Base-by-base conservation (phyloP, 2,888 invertebrate genomes). In the Phragmatobia fuliginosa region DNA sequence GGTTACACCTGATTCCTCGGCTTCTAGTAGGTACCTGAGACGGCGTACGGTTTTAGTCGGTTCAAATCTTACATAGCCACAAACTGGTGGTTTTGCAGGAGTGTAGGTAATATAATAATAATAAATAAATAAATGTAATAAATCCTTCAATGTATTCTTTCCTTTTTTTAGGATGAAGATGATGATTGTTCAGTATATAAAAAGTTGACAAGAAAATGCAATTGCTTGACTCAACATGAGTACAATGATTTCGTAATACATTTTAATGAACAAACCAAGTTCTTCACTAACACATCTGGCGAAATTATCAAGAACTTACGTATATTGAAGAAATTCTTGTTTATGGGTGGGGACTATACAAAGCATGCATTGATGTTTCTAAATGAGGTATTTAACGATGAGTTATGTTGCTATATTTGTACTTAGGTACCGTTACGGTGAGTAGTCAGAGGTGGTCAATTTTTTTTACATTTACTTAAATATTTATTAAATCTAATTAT, bases 191-290 rank as follows among this genome's bases (percentile, higher is more conserved):
- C 94, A 1, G 73, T 93, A 59, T 94, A 92, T 78, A 92, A 92
- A 84, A 90, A 90, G 56, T 78, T 94, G 36, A 90, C 89, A 18
- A 86, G 94, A 81, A 94, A 91, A 82, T 94, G 94, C 67, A 80
- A 88, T 68, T 94, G 94, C 75, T 75, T 94, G 16, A 94, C 93
- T 70, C 85, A 85, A 49, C 71, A 77, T 5, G 83, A 89, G 67
- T 94, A 91, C 69, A 94, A 94, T 64, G 94, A 94, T 76, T 91
- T 94, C 36, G 81, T 92, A 0, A 92, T 94, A 74, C 92, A 92
- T 75, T 94, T 94, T 70, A 94, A 94, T 72, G 94, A 94, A 74
- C 83, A 89, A 16, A 88, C 88, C 0, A 92, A 90, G 68, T 91
- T 88, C 73, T 84, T 84, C 41, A 92, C 92, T 1, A 92, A 80